Conservation (phyloP, 1,140 invertebrate genomes). For the Teleopsis dalmanni region DNA sequence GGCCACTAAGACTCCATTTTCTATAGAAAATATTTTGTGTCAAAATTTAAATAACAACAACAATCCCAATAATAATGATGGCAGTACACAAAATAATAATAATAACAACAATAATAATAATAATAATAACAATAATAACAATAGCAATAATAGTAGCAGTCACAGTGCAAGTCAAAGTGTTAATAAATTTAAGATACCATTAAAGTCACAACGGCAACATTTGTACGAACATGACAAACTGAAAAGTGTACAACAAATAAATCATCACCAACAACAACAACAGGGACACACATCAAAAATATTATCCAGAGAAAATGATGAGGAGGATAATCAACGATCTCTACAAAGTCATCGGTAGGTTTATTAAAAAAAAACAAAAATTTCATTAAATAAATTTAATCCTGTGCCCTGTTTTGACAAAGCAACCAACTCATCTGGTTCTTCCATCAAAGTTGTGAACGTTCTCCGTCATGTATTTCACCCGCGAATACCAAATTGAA, state of each 20-base stretch:
- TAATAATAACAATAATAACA: conserved; percentile 1
- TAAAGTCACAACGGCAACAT: conserved; percentile 1
- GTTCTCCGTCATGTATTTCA: too few relatives aligned
- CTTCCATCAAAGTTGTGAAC: too few relatives aligned
- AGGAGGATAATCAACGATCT: conserved; percentile 27
- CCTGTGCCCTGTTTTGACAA: too few relatives aligned
- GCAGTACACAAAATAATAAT: conserved; percentile 23
- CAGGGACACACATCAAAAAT: conserved; percentile 13
- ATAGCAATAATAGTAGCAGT: conserved; percentile 2
- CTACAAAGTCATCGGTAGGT: conserved; percentile 29
- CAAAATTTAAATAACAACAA: conserved; percentile 37
- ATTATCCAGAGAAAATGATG: conserved; percentile 15
- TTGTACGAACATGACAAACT: conserved; percentile 30
- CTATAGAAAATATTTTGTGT: conserved; percentile 43
- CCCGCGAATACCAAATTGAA: too few relatives aligned
- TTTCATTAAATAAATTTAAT: too few relatives aligned
- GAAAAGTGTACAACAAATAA: conserved; percentile 11
- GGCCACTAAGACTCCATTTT: conserved; percentile 41
- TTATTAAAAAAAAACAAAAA: not conserved
- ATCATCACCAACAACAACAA: not conserved
- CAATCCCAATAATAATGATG: conserved; percentile 22
- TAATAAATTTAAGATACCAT: too few relatives aligned
- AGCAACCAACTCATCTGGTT: too few relatives aligned
- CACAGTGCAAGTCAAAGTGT: conserved; percentile 14
- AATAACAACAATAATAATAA: conserved; percentile 13